Evolutionary conservation across 2,113 vertebrate genomes (phyloP).

Genomic region (Epinephelus moara): DNA sequence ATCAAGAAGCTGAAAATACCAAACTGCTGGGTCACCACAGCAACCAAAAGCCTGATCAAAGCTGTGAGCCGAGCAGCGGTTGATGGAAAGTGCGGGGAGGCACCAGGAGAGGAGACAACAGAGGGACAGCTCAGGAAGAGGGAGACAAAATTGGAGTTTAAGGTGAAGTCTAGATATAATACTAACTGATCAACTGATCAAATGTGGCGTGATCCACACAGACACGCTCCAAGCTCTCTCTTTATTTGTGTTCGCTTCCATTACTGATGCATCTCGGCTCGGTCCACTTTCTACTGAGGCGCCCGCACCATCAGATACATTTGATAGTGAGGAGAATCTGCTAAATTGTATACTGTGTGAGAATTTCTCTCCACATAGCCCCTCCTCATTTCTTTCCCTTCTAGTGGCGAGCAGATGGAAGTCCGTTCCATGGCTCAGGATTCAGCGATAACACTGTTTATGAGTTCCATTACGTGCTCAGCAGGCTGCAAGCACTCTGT

Average conservation of each 20-base stretch:
- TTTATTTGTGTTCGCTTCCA: neutral
- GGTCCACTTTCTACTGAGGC: conserved; percentile 38
- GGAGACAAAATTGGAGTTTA: conserved; percentile 16
- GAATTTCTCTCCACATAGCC: conserved; percentile 47
- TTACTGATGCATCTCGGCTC: conserved; percentile 8
- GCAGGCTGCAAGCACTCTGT: conserved; percentile 64
- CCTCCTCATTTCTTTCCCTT: conserved; percentile 55
- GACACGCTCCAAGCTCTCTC: neutral
- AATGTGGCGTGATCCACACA: conserved; percentile 20
- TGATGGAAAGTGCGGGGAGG: conserved; percentile 35
- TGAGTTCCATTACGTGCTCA: conserved; percentile 77
- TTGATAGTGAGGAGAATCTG: conserved; percentile 42
- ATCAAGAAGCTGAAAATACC: conserved; percentile 83
- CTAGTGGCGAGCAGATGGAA: conserved; percentile 77
- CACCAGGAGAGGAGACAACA: neutral
- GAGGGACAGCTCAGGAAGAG: conserved; percentile 1
- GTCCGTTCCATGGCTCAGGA: conserved; percentile 67
- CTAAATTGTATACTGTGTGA: conserved; percentile 55
- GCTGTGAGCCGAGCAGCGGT: conserved; percentile 45
- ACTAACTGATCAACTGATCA: conserved; percentile 27
- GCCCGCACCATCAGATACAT: conserved; percentile 60
- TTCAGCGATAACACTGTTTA: conserved; percentile 81
- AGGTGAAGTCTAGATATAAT: neutral
- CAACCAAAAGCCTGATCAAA: conserved; percentile 73
- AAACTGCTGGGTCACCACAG: conserved; percentile 79